Evolutionary conservation across 2,888 invertebrate species (phyloP), one percentile per base, ranked within the genome.

Genomic region (Automeris io): DNA sequence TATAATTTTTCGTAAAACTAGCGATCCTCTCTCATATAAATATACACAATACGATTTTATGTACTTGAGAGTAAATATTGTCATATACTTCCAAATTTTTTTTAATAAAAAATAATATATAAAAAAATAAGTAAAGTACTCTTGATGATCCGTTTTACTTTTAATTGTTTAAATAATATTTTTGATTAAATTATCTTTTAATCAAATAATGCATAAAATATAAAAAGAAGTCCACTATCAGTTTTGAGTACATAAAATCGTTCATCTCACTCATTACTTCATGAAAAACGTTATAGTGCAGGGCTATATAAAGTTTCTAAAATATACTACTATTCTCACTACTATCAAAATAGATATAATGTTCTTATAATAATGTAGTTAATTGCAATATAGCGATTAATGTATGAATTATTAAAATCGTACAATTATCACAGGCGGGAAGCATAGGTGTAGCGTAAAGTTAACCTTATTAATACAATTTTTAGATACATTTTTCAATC

Each of bases 381-480:
- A 29, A 22, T 39, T 22, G 23, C 29, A 22, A 29, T 13, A 8
- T n/a, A 22, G 29, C 43, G 38, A 22, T 22, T 6, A 8, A 37
- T 37, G n/a, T n/a, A 23, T 4, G 8, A 23, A 31, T 6, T 18
- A 11, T 37, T 19, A 6, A 16, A 22, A 8, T 29, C 4, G 2
- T 32, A 18, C 8, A 11, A 4, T 9, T 32, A 31, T 32, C 31
- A 32, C 37, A 37, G 37, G 37, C 31, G 22, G 31, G 16, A 29
- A 29, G 29, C 29, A 16, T 29, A 29, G 29, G 8, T 29, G 26
- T 29, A 16, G 5, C 13, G 4, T 33, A 21, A 21, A 33, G 13
- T 22, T 22, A 19, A 16, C 23, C 22, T n/a, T 22, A 18, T 33
- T 4, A 33, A 22, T 33, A 33, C 8, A 16, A 33, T 16, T n/a